Base-by-base conservation (phyloP, 2,797 vertebrate species). In the Taenioides sp. region DNA sequence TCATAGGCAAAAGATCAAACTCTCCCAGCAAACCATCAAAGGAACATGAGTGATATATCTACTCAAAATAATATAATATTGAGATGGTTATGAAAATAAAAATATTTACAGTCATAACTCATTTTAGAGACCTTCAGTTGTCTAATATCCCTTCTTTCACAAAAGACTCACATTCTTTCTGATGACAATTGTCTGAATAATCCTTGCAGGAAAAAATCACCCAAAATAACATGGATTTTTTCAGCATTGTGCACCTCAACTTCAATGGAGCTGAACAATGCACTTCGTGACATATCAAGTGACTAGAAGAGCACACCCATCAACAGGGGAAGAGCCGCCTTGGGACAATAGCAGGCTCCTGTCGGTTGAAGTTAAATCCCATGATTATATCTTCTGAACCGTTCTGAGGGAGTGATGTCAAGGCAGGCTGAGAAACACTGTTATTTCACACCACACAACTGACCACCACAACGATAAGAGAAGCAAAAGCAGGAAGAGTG, bases 361-460 rank as follows among this genome's bases (percentile, higher is more conserved):
- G 67, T 40, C 54, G 71, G 71, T 73, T 83, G 81, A 76, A 74
- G 73, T 83, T 82, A 78, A 87, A 88, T 87, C 86, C 83, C 80
- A 82, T 76, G 83, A 89, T 87, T 65, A 78, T 27, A 67, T 74
- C 87, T 84, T 88, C 82, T 87, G 71, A 90, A 83, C 77, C 61
- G 63, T 73, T 84, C 43, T 67, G 65, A 72, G 54, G 68, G 79
- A 84, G 88, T 90, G 76, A 86, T 69, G 66, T 77, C 75, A 89
- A 87, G 75, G 70, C 40, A 66, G 70, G 64, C 43, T 37, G 20
- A 11, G 18, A 69, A 80, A 82, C 55, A 77, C 55, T 50, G 64
- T 72, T 43, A 81, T 83, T 73, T 81, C 75, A 69, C 80, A 79
- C 70, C 65, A 65, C 9, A 64, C 20, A 76, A 79, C 49, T 54